Evolutionary conservation across 2,888 invertebrate genomes (phyloP).

Genomic region (Thereva unica): DNA sequence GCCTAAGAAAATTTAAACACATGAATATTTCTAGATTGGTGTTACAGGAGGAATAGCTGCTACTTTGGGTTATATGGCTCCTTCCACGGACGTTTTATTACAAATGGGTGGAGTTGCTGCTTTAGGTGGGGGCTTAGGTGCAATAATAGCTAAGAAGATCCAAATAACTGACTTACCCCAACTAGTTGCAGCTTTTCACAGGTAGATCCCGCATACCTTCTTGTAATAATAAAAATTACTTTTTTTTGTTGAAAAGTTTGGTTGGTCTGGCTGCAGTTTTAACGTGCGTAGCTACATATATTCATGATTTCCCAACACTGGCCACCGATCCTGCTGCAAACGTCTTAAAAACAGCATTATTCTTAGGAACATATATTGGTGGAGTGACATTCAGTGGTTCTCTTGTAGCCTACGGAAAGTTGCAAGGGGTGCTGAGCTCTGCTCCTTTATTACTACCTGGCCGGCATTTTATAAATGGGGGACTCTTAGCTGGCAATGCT

Average conservation of each 20-base stretch:
- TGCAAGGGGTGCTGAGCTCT: constrained; percentile 80
- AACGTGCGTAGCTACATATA: constrained; percentile 82
- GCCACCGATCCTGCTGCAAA: constrained; percentile 79
- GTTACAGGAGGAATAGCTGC: constrained; percentile 82
- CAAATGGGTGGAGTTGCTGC: constrained; percentile 80
- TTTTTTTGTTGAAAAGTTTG: constrained; percentile 60
- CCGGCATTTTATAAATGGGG: constrained; percentile 75
- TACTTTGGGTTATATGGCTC: constrained; percentile 77
- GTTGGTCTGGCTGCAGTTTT: constrained; percentile 87
- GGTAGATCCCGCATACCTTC: constrained; percentile 55
- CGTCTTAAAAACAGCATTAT: constrained; percentile 81
- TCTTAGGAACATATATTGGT: constrained; percentile 87
- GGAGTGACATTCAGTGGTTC: constrained; percentile 91
- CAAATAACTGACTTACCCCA: constrained; percentile 87
- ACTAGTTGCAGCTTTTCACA: constrained; percentile 85
- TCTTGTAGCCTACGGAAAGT: constrained; percentile 85
- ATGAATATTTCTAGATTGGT: constrained; percentile 67
- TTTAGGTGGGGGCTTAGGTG: constrained; percentile 76
- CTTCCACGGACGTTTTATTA: constrained; percentile 71
- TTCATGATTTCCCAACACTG: constrained; percentile 82
- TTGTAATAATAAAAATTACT: neutral
- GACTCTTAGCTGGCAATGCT: constrained; percentile 69
- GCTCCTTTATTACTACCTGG: constrained; percentile 82
- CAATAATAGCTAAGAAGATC: constrained; percentile 78
- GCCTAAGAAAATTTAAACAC: neutral